Conservation (phyloP, 2,888 invertebrate genomes). For the Apomyelois bistriatella region DNA sequence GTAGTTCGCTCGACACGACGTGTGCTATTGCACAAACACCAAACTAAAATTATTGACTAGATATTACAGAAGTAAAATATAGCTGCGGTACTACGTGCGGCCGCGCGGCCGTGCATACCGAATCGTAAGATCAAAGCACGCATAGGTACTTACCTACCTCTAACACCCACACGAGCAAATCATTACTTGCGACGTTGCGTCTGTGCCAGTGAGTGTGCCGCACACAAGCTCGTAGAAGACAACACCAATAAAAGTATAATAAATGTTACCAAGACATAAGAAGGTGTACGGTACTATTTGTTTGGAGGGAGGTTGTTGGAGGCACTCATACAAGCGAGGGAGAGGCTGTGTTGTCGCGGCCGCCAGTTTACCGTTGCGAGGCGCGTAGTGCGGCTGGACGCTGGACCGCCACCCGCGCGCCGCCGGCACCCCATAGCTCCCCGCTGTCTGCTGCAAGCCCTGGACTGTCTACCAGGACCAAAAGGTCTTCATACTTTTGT, state of each 20-base stretch:
- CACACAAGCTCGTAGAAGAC: conserved; percentile 54
- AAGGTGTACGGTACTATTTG: conserved; percentile 77
- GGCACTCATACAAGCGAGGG: conserved; percentile 74
- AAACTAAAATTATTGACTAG: conserved; percentile 75
- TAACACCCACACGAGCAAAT: conserved; percentile 63
- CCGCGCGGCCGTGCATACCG: conserved; percentile 76
- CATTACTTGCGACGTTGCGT: conserved; percentile 33
- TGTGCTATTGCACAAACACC: conserved; percentile 71
- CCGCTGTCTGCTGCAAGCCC: conserved; percentile 37
- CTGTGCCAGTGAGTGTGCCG: conserved; percentile 41
- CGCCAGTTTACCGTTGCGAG: conserved; percentile 80
- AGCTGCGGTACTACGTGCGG: conserved; percentile 68
- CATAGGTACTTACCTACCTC: conserved; percentile 75
- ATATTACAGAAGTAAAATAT: conserved; percentile 74
- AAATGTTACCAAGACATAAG: conserved; percentile 75
- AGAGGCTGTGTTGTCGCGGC: conserved; percentile 72
- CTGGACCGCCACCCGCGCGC: conserved; percentile 70
- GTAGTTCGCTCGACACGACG: conserved; percentile 49
- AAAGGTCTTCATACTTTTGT: conserved; percentile 42
- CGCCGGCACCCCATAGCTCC: conserved; percentile 62
- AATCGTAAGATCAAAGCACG: conserved; percentile 80
- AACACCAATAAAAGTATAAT: conserved; percentile 72
- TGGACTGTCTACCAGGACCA: conserved; percentile 44
- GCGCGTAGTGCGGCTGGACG: conserved; percentile 79
- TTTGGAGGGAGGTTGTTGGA: conserved; percentile 77